Percentiles rank a stretch among this genome's conserved stretches.
Conservation (phyloP, 2,888 invertebrate species). For the Tachina grossa region DNA sequence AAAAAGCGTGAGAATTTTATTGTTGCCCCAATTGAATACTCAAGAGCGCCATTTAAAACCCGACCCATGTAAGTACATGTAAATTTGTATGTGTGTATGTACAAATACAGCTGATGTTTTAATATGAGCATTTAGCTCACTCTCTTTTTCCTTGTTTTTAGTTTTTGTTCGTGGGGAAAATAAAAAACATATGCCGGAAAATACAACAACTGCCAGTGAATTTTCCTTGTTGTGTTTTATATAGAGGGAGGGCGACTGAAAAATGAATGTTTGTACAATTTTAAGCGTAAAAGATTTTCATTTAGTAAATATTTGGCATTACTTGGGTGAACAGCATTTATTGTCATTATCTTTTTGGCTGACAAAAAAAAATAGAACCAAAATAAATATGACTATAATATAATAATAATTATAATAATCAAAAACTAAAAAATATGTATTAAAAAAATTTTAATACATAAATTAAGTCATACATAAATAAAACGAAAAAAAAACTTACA, state of each 20-base stretch:
- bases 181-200: constrained; percentile 41
- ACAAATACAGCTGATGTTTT: constrained; percentile 27
- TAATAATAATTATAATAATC: constrained; percentile 17
- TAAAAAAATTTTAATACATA: background rate
- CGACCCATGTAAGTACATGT: too few relatives aligned
- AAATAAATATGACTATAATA: constrained; percentile 15
- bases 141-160: constrained; percentile 8
- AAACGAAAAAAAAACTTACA: background rate
- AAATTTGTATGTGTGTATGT: too few relatives aligned
- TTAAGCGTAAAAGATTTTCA: constrained; percentile 17
- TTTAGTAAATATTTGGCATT: constrained; percentile 55
- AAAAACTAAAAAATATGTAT: background rate
- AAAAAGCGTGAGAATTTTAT: constrained; percentile 36
- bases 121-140: background rate
- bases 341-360: background rate
- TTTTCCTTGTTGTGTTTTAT: constrained; percentile 47
- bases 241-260: constrained; percentile 7
- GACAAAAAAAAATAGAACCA: constrained; percentile 4
- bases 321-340: constrained; percentile 40
- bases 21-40: background rate
- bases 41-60: constrained; percentile 34
- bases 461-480: background rate
- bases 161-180: background rate
- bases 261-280: constrained; percentile 19
- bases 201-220: background rate